Evolutionary conservation across 2,797 vertebrate species (phyloP).

Genomic region (Peromyscus aztecus): DNA sequence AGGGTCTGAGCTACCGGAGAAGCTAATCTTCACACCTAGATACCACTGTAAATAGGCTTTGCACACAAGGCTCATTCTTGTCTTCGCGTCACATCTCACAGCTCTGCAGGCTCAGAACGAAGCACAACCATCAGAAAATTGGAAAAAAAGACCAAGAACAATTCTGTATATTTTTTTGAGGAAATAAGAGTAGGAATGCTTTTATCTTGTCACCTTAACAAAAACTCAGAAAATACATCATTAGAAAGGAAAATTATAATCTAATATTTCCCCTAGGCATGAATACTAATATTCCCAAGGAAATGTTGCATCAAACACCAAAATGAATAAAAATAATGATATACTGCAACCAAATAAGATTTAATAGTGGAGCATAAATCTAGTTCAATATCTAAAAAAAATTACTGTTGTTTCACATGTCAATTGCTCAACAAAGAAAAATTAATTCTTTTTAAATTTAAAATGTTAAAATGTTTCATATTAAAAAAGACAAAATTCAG

Average conservation of each 20-base stretch:
- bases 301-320: not conserved
- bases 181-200: not conserved
- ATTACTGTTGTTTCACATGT: not conserved
- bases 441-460: not conserved
- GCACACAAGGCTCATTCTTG: not conserved
- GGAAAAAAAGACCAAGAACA: not conserved
- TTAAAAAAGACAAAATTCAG: not conserved
- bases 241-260: not conserved
- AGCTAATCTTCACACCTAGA: not conserved
- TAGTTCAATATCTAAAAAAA: not conserved
- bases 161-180: not conserved
- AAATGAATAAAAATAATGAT: conserved; percentile 4
- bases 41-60: not conserved
- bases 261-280: not conserved
- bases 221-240: not conserved
- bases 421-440: conserved; percentile 30
- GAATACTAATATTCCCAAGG: not conserved
- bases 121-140: not conserved
- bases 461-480: not conserved
- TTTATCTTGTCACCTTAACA: not conserved
- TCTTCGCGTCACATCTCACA: not conserved
- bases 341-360: not conserved
- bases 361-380: not conserved
- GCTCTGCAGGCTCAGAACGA: not conserved
- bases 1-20: not conserved